phyloP scores from a whole-genome alignment of 2,888 invertebrate genomes.

The Rotaria socialis region DNA sequence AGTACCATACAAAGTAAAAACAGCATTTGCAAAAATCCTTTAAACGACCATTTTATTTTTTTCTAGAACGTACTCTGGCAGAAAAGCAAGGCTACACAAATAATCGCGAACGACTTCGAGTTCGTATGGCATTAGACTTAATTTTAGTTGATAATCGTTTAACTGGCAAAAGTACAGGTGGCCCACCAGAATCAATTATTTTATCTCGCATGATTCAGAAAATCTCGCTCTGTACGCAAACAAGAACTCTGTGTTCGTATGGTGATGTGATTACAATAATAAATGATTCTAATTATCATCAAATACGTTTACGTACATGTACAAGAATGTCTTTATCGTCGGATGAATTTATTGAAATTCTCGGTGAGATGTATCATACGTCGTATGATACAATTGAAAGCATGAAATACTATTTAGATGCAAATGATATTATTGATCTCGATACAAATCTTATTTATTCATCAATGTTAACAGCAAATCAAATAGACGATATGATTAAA shows the following conservation, averaged over 20 bases:
- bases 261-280: background rate
- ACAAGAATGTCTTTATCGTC: background rate
- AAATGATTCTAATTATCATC: background rate
- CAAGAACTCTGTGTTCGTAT: background rate
- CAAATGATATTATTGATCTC: background rate
- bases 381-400: background rate
- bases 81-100: background rate
- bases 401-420: conserved; percentile 6
- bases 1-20: conserved; percentile 10
- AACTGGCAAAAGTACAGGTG: background rate
- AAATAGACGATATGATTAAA: background rate
- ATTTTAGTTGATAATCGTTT: conserved; percentile 17
- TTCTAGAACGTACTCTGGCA: background rate
- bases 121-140: background rate
- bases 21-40: background rate
- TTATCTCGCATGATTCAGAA: background rate
- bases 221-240: background rate
- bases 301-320: background rate
- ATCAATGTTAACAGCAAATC: background rate
- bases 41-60: background rate
- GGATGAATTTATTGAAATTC: conserved; percentile 24
- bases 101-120: background rate
- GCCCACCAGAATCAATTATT: background rate
- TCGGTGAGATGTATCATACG: conserved; percentile 15
- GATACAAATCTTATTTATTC: conserved; percentile 20